phyloP scores from a whole-genome alignment of 2,888 invertebrate species.

The Rapana venosa region DNA sequence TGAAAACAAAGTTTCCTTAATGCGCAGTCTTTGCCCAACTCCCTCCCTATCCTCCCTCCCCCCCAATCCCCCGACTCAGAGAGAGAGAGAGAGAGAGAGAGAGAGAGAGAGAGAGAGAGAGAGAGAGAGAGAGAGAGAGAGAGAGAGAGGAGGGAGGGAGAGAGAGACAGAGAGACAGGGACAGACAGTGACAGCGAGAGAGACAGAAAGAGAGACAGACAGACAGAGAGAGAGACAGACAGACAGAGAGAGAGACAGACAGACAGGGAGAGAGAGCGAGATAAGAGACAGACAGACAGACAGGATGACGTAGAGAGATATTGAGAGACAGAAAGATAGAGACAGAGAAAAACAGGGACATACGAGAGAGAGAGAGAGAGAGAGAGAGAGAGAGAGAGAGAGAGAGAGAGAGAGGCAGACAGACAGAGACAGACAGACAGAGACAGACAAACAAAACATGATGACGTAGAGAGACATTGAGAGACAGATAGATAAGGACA shows the following conservation, averaged over 20 bases:
- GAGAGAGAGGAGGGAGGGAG: background rate
- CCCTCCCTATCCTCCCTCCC: too few species aligned
- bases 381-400: background rate
- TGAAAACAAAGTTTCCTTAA: too few species aligned
- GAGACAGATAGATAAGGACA: background rate
- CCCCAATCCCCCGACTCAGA: background rate
- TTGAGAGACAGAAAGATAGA: background rate
- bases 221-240: constrained; percentile 14
- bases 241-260: background rate
- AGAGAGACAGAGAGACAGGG: background rate
- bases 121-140: background rate
- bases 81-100: background rate
- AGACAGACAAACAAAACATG: background rate
- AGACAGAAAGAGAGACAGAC: background rate
- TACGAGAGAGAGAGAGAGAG: background rate
- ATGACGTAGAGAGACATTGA: background rate
- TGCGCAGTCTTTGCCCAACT: too few species aligned
- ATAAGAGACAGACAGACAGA: background rate
- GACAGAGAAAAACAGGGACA: background rate
- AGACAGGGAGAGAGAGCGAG: constrained; percentile 15
- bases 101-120: background rate
- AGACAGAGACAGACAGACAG: background rate
- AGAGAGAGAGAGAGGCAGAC: background rate
- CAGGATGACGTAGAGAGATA: background rate
- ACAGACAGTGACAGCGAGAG: background rate